A percentile compares a stretch with the other conserved stretches of the same genome.
Conservation (phyloP, 2,113 vertebrate genomes). For the Taurulus bubalis region DNA sequence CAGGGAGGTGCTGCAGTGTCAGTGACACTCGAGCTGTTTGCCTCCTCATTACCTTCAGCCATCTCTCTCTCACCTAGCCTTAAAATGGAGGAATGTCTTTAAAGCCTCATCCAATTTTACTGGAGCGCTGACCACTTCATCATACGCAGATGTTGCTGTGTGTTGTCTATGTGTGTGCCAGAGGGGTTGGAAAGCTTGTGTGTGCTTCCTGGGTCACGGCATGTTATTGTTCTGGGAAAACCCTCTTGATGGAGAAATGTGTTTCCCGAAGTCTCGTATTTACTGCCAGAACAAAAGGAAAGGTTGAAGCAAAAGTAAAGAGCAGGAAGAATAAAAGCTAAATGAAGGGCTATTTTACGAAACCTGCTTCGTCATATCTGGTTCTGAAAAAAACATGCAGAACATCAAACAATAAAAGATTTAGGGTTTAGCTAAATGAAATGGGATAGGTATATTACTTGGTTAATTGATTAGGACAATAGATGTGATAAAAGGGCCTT, state of each 20-base stretch:
- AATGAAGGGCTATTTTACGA: conserved; percentile 40
- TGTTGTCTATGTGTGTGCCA: conserved; percentile 13
- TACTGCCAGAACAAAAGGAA: conserved; percentile 40
- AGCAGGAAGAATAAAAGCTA: conserved; percentile 46
- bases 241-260: conserved; percentile 40
- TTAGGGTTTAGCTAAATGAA: not conserved
- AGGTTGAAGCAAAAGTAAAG: conserved; percentile 22
- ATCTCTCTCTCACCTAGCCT: conserved; percentile 57
- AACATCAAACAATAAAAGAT: not conserved
- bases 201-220: conserved; percentile 54
- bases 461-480: not conserved
- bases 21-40: conserved; percentile 58
- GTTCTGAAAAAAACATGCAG: not conserved
- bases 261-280: conserved; percentile 52
- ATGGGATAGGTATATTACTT: not conserved
- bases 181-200: conserved; percentile 4
- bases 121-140: conserved; percentile 74
- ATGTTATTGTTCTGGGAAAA: conserved; percentile 67
- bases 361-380: not conserved
- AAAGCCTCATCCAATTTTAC: conserved; percentile 77
- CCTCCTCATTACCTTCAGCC: conserved; percentile 68
- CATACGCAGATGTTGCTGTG: conserved; percentile 68
- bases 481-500: not conserved
- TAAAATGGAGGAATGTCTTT: conserved; percentile 80
- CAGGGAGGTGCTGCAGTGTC: conserved; percentile 38